Evolutionary conservation across 2,113 vertebrate species (phyloP).

Genomic region (Synodontis membranacea): DNA sequence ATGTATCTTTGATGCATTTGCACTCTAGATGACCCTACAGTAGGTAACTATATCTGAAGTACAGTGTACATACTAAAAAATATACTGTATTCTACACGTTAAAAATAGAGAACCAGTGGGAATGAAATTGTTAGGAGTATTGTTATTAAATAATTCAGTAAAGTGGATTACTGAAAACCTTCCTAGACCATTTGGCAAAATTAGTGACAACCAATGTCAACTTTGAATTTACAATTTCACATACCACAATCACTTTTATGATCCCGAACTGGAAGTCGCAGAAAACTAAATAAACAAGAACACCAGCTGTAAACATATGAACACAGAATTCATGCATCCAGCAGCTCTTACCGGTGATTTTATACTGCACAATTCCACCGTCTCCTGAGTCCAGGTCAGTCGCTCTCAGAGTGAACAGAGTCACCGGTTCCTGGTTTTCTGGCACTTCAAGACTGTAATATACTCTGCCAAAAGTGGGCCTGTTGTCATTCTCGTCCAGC

Average conservation of each 20-base stretch:
- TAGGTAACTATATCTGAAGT: background rate
- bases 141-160: background rate
- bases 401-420: constrained; percentile 82
- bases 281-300: constrained; percentile 8
- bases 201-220: background rate
- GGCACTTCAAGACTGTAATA: constrained; percentile 86
- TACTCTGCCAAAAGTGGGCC: constrained; percentile 79
- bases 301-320: constrained; percentile 4
- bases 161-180: background rate
- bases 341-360: constrained; percentile 76
- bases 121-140: background rate
- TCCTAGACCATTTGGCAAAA: background rate
- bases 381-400: constrained; percentile 83
- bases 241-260: constrained; percentile 10
- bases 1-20: background rate
- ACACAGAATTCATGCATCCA: background rate
- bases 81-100: background rate
- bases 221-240: background rate
- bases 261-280: background rate
- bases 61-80: background rate
- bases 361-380: constrained; percentile 84
- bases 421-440: constrained; percentile 82
- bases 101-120: background rate
- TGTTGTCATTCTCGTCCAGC: constrained; percentile 89
- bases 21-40: background rate